Evolutionary conservation across 2,888 invertebrate species (phyloP).

Genomic region (Halocaridina rubra): DNA sequence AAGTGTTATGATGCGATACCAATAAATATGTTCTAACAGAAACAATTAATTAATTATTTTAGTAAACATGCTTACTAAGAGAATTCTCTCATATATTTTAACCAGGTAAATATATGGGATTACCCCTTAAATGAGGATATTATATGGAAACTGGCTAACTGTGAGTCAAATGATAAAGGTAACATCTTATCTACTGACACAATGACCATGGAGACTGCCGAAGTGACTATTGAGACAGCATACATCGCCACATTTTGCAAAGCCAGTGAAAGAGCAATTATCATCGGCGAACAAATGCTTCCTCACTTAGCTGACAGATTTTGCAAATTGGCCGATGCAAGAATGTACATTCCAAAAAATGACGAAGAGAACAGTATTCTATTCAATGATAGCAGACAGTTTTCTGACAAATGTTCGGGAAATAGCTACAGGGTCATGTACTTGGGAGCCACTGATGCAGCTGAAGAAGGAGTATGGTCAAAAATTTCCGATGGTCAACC

Average conservation of each 20-base stretch:
- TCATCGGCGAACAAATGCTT: conserved; percentile 33
- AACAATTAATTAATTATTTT: too few relatives aligned
- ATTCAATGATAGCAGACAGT: conserved; percentile 22
- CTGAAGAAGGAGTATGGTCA: conserved; percentile 13
- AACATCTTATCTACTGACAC: conserved; percentile 33
- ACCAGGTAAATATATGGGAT: conserved; percentile 39
- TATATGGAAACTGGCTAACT: conserved; percentile 12
- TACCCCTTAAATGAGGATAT: background rate
- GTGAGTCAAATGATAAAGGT: conserved; percentile 1
- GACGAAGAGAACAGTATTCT: conserved; percentile 19
- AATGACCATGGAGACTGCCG: conserved; percentile 1
- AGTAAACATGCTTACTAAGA: background rate
- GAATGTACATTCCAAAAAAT: conserved; percentile 17
- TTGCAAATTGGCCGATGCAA: conserved; percentile 18
- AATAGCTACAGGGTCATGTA: conserved; percentile 35
- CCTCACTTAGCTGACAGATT: background rate
- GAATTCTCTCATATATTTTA: background rate
- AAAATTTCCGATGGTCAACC: background rate
- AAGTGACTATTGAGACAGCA: background rate
- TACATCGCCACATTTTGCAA: background rate
- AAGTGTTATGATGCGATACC: too few relatives aligned
- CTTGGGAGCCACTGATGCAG: conserved; percentile 26
- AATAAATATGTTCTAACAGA: too few relatives aligned
- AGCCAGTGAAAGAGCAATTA: background rate
- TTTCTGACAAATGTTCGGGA: conserved; percentile 22